Conservation (phyloP, 2,113 vertebrate genomes). For the Ciconia boyciana region DNA sequence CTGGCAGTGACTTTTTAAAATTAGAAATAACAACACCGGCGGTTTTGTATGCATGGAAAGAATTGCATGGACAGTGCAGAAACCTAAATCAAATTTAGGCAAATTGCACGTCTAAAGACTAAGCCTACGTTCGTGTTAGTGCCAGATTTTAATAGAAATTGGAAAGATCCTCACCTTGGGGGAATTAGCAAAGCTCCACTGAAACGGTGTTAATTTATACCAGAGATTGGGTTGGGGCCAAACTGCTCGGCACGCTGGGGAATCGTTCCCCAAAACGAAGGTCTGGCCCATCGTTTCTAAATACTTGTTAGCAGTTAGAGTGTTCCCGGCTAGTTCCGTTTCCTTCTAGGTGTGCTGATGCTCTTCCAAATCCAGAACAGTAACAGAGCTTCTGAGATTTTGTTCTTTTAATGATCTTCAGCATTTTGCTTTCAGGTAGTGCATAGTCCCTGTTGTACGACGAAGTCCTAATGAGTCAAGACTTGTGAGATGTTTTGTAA, state of each 20-base stretch:
- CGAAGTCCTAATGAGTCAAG: not conserved
- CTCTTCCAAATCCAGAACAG: conserved; percentile 35
- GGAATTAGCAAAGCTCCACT: not conserved
- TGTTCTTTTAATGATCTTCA: conserved; percentile 12
- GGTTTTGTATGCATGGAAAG: not conserved
- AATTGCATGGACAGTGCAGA: fast-evolving
- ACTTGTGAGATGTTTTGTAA: conserved; percentile 14
- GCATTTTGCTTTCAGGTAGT: not conserved
- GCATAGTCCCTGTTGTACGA: not conserved
- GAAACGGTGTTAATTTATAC: not conserved
- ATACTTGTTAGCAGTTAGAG: not conserved
- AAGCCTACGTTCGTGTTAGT: fast-evolving
- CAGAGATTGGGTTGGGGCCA: not conserved
- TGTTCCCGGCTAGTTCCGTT: not conserved
- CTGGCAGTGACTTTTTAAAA: not conserved
- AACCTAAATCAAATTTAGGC: not conserved
- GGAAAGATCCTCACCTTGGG: not conserved
- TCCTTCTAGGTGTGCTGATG: not conserved
- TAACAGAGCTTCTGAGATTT: conserved; percentile 19
- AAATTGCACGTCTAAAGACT: not conserved
- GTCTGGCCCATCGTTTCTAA: not conserved
- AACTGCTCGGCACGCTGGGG: not conserved
- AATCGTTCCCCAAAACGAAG: not conserved
- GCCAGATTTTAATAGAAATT: not conserved
- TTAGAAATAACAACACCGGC: fast-evolving